Evolutionary conservation across 1,140 invertebrate genomes (phyloP).

Genomic region (Penaeus chinensis): DNA sequence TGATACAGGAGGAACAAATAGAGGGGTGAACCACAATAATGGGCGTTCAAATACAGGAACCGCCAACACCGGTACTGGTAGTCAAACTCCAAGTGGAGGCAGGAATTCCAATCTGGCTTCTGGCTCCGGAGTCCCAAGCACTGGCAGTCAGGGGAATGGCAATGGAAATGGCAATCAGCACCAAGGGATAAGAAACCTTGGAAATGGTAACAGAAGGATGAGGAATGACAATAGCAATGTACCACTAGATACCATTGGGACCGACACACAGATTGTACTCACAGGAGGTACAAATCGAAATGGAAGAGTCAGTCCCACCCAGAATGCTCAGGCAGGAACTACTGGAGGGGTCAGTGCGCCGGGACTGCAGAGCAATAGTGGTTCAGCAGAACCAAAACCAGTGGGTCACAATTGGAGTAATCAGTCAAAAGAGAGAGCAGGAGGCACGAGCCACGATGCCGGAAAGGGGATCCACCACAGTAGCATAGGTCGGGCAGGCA

Average conservation of each 20-base stretch:
- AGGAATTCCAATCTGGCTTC: neutral
- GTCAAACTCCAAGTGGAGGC: neutral
- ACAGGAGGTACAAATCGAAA: no score
- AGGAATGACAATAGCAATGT: neutral
- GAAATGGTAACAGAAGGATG: conserved; percentile 25
- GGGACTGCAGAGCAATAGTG: no score
- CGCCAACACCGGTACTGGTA: neutral
- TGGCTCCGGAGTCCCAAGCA: neutral
- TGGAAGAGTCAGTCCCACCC: no score
- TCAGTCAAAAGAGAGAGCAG: neutral
- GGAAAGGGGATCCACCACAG: neutral
- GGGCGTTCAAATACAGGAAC: neutral
- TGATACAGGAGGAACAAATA: neutral
- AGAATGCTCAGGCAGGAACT: no score
- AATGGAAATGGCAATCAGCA: no score
- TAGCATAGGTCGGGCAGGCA: neutral
- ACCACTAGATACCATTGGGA: no score
- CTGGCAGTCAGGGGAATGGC: neutral
- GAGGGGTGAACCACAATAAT: neutral
- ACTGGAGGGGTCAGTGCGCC: no score
- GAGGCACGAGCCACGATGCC: no score
- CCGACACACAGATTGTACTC: no score
- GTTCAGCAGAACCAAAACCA: neutral
- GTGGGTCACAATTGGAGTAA: conserved; percentile 16
- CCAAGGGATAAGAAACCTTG: conserved; percentile 8